Percentiles rank a stretch among this genome's conserved stretches.
phyloP scores from a whole-genome alignment of 2,888 invertebrate genomes.

The Neoaliturus tenellus region DNA sequence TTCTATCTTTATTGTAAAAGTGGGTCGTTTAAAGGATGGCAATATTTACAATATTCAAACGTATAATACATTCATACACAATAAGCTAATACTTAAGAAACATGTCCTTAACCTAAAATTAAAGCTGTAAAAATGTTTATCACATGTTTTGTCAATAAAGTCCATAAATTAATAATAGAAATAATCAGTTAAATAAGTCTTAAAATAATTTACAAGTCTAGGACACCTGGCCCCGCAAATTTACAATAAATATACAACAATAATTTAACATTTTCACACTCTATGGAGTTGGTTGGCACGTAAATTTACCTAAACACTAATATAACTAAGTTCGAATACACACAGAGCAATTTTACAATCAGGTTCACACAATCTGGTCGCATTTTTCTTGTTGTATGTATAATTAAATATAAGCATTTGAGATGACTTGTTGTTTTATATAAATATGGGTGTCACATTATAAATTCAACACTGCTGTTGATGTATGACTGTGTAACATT shows the following conservation, averaged over 20 bases:
- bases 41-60: slow-evolving; percentile 9
- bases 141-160: slow-evolving; percentile 34
- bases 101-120: slow-evolving; percentile 35
- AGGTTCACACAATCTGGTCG: not conserved
- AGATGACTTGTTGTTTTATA: too few species aligned
- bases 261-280: slow-evolving; percentile 5
- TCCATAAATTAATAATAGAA: slow-evolving; percentile 37
- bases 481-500: too few species aligned
- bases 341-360: not conserved
- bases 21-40: not conserved
- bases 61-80: not conserved
- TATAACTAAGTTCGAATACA: slow-evolving; percentile 18
- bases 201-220: not conserved
- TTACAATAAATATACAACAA: slow-evolving; percentile 42
- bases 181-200: slow-evolving; percentile 33
- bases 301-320: slow-evolving; percentile 29
- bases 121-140: slow-evolving; percentile 50
- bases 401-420: not conserved
- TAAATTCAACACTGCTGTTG: too few species aligned
- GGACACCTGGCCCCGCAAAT: not conserved
- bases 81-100: slow-evolving; percentile 23
- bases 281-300: slow-evolving; percentile 1
- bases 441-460: too few species aligned
- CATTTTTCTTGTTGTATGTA: not conserved
- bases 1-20: not conserved